Base-by-base conservation (phyloP, 2,797 vertebrate genomes). In the Bovichtus variegatus region DNA sequence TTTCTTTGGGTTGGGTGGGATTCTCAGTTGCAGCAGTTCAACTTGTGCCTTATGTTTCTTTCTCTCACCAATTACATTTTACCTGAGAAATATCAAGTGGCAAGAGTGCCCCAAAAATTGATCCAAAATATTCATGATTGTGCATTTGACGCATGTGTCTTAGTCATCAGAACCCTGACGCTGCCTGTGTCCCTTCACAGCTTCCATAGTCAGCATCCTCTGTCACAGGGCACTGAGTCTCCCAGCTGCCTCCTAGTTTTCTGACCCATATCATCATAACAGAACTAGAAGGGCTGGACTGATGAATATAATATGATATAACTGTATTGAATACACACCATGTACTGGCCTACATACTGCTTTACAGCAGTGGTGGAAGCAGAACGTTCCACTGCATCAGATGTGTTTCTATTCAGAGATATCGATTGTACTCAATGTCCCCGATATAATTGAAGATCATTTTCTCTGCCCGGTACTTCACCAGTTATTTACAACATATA, bases 41-140 rank as follows among this genome's bases (percentile, higher is more conserved):
- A 91, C 92, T 94, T 92, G 95, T 96, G 95, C 95, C 95, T 96
- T 96, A 95, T 93, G 93, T 95, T 95, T 94, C 84, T 93, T 94
- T 95, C 83, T 92, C 81, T 90, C 90, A 93, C 89, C 87, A 91
- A 91, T 93, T 89, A 90, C 87, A 91, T 94, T 94, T 91, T 83
- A 94, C 78, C 78, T 51, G 62, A 89, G 75, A 71, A 91, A 84
- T 80, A 90, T 74, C 68, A 72, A 82, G 76, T 69, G 79, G 86
- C 80, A 78, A 75, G 76, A 87, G 65, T 71, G 67, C 76, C 81
- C 82, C 76, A 70, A 65, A 87, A 83, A 85, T 78, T 78, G 46
- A 82, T 81, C 80, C 81, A 65, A 84, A 82, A 83, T 69, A 49
- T 82, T 84, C 72, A 82, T 71, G 87, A 92, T 89, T 87, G 89